A percentile compares a stretch with the other conserved stretches of the same genome.
Conservation (phyloP, 2,888 invertebrate genomes). For the Lithophane leautieri region DNA sequence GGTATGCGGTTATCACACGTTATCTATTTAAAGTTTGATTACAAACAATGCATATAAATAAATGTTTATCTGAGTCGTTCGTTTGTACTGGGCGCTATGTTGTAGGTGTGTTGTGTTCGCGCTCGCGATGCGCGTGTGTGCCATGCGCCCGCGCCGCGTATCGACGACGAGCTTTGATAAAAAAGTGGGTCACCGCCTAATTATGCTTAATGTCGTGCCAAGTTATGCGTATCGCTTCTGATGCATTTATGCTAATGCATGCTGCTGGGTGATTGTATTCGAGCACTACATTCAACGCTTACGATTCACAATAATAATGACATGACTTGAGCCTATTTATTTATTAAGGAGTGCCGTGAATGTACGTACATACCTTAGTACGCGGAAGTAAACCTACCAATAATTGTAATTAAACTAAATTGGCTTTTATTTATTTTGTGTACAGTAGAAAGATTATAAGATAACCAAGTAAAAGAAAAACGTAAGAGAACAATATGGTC, state of each 20-base stretch:
- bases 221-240: constrained; percentile 81
- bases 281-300: constrained; percentile 67
- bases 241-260: constrained; percentile 81
- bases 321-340: constrained; percentile 38
- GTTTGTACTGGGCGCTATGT: constrained; percentile 30
- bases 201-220: constrained; percentile 84
- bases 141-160: constrained; percentile 73
- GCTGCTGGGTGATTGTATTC: constrained; percentile 68
- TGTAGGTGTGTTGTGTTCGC: constrained; percentile 54
- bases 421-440: not conserved
- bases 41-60: constrained; percentile 61
- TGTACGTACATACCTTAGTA: constrained; percentile 16
- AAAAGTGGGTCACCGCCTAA: constrained; percentile 85
- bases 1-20: constrained; percentile 45
- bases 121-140: constrained; percentile 56
- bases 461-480: constrained; percentile 11
- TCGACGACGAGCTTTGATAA: constrained; percentile 78
- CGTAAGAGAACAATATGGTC: not conserved
- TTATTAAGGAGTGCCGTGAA: constrained; percentile 44
- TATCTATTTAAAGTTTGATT: constrained; percentile 64
- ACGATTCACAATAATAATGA: constrained; percentile 57
- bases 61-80: constrained; percentile 59
- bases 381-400: constrained; percentile 22
- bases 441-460: not conserved
- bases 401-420: not conserved